Base-by-base conservation (phyloP, 2,888 invertebrate genomes). In the Sepiola atlantica region DNA sequence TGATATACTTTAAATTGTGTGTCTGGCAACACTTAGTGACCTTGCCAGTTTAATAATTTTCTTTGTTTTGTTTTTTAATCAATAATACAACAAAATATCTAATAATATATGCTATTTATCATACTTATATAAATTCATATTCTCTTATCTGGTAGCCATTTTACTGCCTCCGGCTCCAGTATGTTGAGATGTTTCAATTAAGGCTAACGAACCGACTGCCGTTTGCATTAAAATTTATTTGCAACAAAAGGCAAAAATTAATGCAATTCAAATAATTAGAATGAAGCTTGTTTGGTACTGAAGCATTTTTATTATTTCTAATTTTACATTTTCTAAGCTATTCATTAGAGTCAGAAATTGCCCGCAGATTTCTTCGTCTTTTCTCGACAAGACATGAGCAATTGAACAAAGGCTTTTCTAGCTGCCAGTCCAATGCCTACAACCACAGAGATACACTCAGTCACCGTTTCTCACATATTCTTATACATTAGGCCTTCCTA, bases 151-250 rank as follows among this genome's bases (percentile, higher is more conserved):
- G 77, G 77, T 77, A 77, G 77, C 77, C 18, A 32, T 77, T 45
- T 32, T 16, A 77, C 77, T n/a, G 77, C 77, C 32, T 77, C n/a
- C 14, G 77, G 77, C 77, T n/a, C 16, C 77, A n/a, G 77, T n/a
- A n/a, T 77, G n/a, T n/a, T 77, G 77, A n/a, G n/a, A 77, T 77
- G n/a, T 77, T 77, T 77, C 77, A 77, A 77, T 77, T 77, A 77
- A 77, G 77, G 18, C 77, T 77, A 77, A 77, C 16, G 77, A 77
- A 77, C 77, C 77, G 16, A n/a, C 77, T 77, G 77, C 77, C n/a
- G 77, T 77, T 77, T 77, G 77, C 77, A 77, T 77, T 77, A 77
- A 77, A 77, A 77, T 77, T 77, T 77, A 77, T 77, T 77, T 77
- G 18, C 32, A 77, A 77, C 77, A 77, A 77, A 77, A 77, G 77